Conservation (phyloP, 2,888 invertebrate genomes). For the Ephialtes manifestator region DNA sequence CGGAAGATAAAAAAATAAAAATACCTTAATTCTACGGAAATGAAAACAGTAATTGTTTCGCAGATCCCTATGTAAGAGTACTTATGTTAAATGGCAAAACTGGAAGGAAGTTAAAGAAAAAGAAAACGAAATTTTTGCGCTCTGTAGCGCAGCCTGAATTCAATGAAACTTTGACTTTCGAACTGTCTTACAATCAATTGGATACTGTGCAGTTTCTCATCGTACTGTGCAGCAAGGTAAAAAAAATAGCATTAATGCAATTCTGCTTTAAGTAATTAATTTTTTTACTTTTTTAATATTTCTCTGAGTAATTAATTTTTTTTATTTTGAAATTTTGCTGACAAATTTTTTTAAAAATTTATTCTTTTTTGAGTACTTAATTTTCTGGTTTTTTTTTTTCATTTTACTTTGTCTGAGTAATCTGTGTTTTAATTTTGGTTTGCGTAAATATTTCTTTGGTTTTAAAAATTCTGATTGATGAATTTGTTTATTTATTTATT, state of each 20-base stretch:
- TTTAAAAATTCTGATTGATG: too few species aligned
- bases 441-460: neutral
- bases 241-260: neutral
- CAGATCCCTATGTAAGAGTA: conserved; percentile 86
- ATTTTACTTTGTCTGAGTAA: too few species aligned
- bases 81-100: conserved; percentile 85
- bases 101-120: conserved; percentile 85
- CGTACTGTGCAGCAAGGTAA: conserved; percentile 83
- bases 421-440: neutral
- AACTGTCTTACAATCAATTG: conserved; percentile 83
- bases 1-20: neutral
- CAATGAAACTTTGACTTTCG: conserved; percentile 86
- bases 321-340: too few species aligned
- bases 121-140: conserved; percentile 82
- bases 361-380: too few species aligned
- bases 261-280: neutral
- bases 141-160: conserved; percentile 83
- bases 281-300: neutral
- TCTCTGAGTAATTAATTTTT: too few species aligned
- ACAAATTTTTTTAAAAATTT: too few species aligned
- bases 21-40: neutral
- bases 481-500: neutral
- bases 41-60: conserved; percentile 17
- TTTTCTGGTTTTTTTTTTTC: too few species aligned
- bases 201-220: conserved; percentile 84